Base-by-base conservation (phyloP, 1,140 invertebrate species). In the Pseudomyrmex sp. region DNA sequence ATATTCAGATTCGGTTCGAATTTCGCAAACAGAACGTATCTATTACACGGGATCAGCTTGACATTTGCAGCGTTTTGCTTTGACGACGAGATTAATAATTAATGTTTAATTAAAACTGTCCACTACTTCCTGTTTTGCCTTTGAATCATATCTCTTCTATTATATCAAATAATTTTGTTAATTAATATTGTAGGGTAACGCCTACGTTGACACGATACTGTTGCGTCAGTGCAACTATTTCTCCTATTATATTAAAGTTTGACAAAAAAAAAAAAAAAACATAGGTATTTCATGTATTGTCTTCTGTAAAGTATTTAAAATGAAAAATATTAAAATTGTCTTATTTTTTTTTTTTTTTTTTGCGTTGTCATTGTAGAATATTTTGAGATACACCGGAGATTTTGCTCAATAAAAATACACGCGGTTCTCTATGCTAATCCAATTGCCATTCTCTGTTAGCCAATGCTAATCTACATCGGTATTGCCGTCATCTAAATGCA, bases 1-100 rank as follows among this genome's bases (percentile, higher is more conserved):
- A 59, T 70, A 70, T 79, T 79, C 65, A 15, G 52, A 59, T 59
- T 44, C 44, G 20, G n/a, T 70, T n/a, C 48, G 66, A 70, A 80
- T 80, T 80, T 80, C 44, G 23, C 54, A n/a, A 59, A 72, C 66
- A 12, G 59, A 44, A 35, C 66, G 1, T 59, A 46, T 61, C 46
- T 26, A 79, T 79, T 72, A 20, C 66, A 61, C 48, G 44, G 44
- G 35, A 13, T 35, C 35, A 58, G 18, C 7, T 23, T 20, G 15
- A 48, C 10, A 15, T 8, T 35, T 18, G 52, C 52, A 26, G 35
- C 10, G 15, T 59, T 59, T 59, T 46, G 10, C 15, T 35, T 35
- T 35, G 35, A 58, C 23, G 26, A 65, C n/a, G 26, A 18, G 48
- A 75, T 50, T 63, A 75, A 75, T 46, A 50, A 26, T 10, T 26